phyloP scores from a whole-genome alignment of 2,113 vertebrate genomes.

The Coptodon rendalli region DNA sequence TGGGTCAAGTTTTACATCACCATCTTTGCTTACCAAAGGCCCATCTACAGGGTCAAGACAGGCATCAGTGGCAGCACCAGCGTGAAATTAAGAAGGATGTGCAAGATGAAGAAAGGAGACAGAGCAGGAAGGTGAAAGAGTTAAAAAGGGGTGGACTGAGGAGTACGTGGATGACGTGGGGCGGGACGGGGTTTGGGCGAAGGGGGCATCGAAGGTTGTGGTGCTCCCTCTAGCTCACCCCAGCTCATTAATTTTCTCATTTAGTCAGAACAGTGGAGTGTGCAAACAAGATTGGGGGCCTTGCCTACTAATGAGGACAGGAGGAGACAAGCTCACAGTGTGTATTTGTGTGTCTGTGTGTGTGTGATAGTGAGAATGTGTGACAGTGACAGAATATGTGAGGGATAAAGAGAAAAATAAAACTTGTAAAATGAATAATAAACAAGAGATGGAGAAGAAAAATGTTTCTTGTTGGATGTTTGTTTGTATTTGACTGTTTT shows the following conservation, averaged over 20 bases:
- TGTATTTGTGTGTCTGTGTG: not conserved
- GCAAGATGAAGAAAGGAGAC: not conserved
- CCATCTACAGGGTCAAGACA: not conserved
- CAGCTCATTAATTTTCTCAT: slow-evolving; percentile 70
- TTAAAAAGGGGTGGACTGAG: not conserved
- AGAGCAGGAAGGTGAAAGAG: not conserved
- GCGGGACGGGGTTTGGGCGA: not conserved
- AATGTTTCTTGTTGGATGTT: not conserved
- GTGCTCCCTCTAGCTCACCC: slow-evolving; percentile 39
- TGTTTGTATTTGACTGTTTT: not conserved
- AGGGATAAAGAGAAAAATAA: not conserved
- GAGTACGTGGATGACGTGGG: not conserved
- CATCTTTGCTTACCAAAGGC: slow-evolving; percentile 10
- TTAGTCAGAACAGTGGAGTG: slow-evolving; percentile 63
- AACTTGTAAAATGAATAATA: not conserved
- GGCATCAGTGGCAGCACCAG: not conserved
- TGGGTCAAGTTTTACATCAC: not conserved
- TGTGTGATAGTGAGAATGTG: not conserved
- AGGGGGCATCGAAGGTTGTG: slow-evolving; percentile 29
- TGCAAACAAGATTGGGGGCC: slow-evolving; percentile 54
- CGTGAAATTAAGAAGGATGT: slow-evolving; percentile 17
- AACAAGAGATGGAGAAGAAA: not conserved
- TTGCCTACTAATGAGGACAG: slow-evolving; percentile 58
- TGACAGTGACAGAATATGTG: not conserved
- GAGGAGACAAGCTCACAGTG: slow-evolving; percentile 6